These are phyloP conservation scores for Deilephila porcellus DNA, from an alignment of 2,888 invertebrate species.

Conservation along the genomic window DNA sequence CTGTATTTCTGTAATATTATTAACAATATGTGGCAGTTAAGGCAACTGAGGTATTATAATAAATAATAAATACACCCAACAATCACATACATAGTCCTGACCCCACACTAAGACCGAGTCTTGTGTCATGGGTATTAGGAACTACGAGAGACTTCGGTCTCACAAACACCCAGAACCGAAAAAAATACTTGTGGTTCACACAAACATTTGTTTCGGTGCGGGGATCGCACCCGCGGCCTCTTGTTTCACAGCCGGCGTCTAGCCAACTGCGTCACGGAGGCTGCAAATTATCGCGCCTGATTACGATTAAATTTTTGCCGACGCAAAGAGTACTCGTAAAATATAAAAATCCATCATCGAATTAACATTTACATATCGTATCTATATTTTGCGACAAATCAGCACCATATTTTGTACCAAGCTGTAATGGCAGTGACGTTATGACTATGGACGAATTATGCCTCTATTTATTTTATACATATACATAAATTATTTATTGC, in stretches of 20 bases:
- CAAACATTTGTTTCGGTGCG: too few relatives aligned
- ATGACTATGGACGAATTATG: slow-evolving; percentile 28
- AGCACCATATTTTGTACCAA: slow-evolving; percentile 35
- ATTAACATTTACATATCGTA: slow-evolving; percentile 5
- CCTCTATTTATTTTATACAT: neutral
- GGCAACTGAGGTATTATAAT: neutral
- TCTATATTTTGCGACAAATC: slow-evolving; percentile 28
- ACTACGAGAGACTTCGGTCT: too few relatives aligned
- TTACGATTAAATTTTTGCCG: slow-evolving; percentile 10
- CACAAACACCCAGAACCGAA: too few relatives aligned
- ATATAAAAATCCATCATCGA: slow-evolving; percentile 23
- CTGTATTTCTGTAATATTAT: neutral
- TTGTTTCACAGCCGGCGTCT: too few relatives aligned
- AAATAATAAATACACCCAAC: too few relatives aligned
- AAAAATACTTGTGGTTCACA: too few relatives aligned
- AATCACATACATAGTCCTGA: too few relatives aligned
- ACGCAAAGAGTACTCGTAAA: neutral
- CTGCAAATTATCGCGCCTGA: neutral
- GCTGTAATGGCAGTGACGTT: slow-evolving; percentile 32
- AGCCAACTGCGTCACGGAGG: too few relatives aligned
- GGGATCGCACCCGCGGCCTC: too few relatives aligned
- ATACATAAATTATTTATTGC: slow-evolving; percentile 20
- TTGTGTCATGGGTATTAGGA: too few relatives aligned
- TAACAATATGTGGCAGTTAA: neutral
- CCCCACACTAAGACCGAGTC: too few relatives aligned